Conservation (phyloP, 23 tunicate species). For the Ciona savignyi region DNA sequence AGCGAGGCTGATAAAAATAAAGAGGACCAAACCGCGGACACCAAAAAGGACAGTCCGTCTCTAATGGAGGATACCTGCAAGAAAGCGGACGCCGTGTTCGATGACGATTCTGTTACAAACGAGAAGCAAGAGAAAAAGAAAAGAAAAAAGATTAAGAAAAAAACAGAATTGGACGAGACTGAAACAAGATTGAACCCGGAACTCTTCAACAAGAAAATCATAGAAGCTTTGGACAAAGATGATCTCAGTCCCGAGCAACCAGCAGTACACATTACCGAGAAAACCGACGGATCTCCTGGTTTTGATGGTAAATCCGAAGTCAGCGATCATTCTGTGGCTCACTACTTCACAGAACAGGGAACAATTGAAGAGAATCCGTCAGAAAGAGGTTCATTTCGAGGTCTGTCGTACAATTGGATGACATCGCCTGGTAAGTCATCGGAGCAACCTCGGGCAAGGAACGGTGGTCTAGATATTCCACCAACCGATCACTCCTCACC, state of each 20-base stretch:
- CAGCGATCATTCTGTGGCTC: conserved; percentile 4
- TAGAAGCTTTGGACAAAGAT: neutral
- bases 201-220: conserved; percentile 3
- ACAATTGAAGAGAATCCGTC: neutral
- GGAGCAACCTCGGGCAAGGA: neutral
- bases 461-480: neutral
- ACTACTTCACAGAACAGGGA: neutral
- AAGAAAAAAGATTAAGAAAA: conserved; percentile 19
- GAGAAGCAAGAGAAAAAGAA: conserved; percentile 9
- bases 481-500: conserved; percentile 26
- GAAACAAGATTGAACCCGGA: neutral
- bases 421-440: conserved; percentile 9
- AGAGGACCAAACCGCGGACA: conserved; percentile 4
- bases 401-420: conserved; percentile 32
- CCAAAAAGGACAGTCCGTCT: neutral
- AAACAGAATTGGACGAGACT: conserved; percentile 6
- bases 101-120: neutral
- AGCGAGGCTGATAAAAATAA: conserved; percentile 2
- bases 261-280: neutral
- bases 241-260: neutral
- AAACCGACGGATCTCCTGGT: neutral
- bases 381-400: neutral
- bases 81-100: neutral
- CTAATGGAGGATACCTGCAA: neutral
- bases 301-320: conserved; percentile 10